phyloP scores from a whole-genome alignment of 1,140 invertebrate genomes.

The Paramacrobiotus metropolitanus region DNA sequence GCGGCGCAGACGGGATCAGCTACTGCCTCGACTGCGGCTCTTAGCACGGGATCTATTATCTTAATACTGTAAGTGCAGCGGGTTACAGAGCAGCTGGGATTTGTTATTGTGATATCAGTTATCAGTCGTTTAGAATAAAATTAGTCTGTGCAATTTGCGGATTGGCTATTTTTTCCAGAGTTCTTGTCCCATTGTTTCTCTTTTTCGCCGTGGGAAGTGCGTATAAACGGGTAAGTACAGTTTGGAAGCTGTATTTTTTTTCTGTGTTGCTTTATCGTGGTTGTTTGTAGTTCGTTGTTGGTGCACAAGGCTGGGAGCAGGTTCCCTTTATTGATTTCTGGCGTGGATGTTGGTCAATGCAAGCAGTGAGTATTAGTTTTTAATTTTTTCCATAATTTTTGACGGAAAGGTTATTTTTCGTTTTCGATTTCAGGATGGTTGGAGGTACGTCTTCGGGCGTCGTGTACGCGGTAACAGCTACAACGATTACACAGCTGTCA shows the following conservation, averaged over 20 bases:
- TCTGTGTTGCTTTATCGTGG: not conserved
- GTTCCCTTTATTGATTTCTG: conserved; percentile 3
- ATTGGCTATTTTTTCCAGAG: not conserved
- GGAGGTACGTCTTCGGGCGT: not conserved
- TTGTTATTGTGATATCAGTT: not conserved
- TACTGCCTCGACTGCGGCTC: not conserved
- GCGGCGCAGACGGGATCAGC: no score
- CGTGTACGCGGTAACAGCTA: not conserved
- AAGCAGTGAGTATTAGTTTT: not conserved
- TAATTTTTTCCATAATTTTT: not conserved
- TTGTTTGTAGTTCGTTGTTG: not conserved
- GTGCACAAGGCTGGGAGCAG: conserved; percentile 3
- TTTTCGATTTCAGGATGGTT: not conserved
- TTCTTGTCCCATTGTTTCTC: not conserved
- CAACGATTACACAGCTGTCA: not conserved
- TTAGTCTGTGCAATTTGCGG: not conserved
- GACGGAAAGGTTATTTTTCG: not conserved
- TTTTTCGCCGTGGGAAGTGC: not conserved
- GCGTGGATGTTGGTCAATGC: not conserved
- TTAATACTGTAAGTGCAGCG: not conserved
- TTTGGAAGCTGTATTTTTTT: not conserved
- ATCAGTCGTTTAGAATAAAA: not conserved
- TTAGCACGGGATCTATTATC: not conserved
- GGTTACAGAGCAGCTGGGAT: not conserved
- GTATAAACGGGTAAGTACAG: not conserved